Evolutionary conservation across 2,797 vertebrate species (phyloP).

Genomic region (Sebastes iracundus): DNA sequence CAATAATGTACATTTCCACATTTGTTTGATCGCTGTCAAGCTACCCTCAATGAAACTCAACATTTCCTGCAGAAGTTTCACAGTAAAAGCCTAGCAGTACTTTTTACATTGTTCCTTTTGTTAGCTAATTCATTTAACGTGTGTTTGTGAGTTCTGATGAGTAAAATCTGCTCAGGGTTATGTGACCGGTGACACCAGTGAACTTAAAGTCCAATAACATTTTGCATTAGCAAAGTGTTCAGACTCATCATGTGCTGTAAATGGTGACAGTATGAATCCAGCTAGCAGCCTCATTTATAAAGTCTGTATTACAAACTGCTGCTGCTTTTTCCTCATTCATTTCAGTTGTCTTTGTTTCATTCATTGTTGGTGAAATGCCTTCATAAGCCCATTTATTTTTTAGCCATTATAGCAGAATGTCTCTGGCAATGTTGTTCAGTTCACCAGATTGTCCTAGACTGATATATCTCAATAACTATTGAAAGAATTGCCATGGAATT

Average conservation of each 20-base stretch:
- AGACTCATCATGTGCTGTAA: not conserved
- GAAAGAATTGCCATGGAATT: not conserved
- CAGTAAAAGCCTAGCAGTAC: too few relatives aligned
- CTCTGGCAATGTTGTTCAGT: too few relatives aligned
- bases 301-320: not conserved
- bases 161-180: too few relatives aligned
- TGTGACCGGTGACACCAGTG: too few relatives aligned
- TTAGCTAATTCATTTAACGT: not conserved
- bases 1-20: not conserved
- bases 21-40: not conserved
- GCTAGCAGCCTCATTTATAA: not conserved
- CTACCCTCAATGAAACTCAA: not conserved
- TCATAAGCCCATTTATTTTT: too few relatives aligned
- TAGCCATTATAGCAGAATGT: too few relatives aligned
- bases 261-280: not conserved
- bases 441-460: not conserved
- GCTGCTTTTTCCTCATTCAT: too few relatives aligned
- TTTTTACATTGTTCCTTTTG: too few relatives aligned
- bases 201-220: too few relatives aligned
- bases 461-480: not conserved
- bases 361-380: not conserved
- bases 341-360: not conserved
- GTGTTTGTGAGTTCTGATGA: too few relatives aligned
- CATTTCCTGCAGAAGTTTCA: not conserved
- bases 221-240: not conserved